Evolutionary conservation across 2,888 invertebrate genomes (phyloP), one percentile per base, ranked within the genome.

Genomic region (Sceliomorpha sp.): DNA sequence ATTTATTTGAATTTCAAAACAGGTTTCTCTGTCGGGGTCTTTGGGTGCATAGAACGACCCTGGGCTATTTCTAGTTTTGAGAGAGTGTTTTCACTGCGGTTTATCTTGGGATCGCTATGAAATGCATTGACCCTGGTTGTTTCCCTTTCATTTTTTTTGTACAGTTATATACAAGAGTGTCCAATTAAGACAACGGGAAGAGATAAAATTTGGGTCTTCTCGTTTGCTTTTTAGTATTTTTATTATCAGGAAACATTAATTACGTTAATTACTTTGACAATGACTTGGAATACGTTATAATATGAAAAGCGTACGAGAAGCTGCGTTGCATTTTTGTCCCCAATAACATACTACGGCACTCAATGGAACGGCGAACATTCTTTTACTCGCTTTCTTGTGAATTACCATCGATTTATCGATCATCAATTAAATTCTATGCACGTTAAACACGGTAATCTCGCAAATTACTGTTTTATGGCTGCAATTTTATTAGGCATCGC

Each of bases 401-500:
- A 39, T 50, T 39, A 39, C 50, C n/a, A 50, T 39, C 29, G 29
- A 17, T n/a, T 14, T 10, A 50, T 37, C 50, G 50, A 50, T 48
- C 50, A 12, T 15, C 39, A 10, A 29, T 50, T 39, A 37, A 5
- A 29, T 29, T 14, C 26, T 5, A 8, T 36, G 9, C 10, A 47
- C 13, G 20, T 13, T 4, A n/a, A 44, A 37, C 20, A 20, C 20
- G 20, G 20, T 20, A 20, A 20, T 20, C 5, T 20, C 5, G 20
- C 20, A 37, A 6, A 37, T 37, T 37, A 9, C 14, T 3, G 8
- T 14, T 36, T 14, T 14, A 36, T 36, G 13, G n/a, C 24, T 24
- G 24, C 9, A 32, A 8, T 32, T 29, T 29, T 7, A 9, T 29
- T 29, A n/a, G 1, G 8, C 29, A 8, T 8, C 5, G 3, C 8